Evolutionary conservation across 2,113 vertebrate genomes (phyloP).

Genomic region (Motacilla alba): DNA sequence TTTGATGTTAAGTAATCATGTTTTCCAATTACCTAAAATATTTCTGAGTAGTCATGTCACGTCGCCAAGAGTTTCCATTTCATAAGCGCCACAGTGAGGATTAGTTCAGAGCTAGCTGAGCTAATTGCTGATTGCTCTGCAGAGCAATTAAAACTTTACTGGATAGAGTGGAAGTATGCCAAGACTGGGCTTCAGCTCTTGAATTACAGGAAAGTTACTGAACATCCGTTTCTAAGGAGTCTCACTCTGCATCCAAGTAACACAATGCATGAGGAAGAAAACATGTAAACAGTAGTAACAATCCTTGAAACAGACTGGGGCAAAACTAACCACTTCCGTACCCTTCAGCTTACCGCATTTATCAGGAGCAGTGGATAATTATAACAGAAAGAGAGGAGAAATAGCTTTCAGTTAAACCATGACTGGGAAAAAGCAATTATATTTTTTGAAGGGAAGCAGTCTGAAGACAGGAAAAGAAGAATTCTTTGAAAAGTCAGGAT

Average conservation of each 20-base stretch:
- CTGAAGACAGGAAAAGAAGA: not conserved
- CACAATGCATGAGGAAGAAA: not conserved
- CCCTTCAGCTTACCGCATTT: conserved; percentile 76
- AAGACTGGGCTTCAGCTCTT: not conserved
- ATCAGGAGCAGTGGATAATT: conserved; percentile 75
- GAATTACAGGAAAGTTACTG: not conserved
- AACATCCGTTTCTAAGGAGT: not conserved
- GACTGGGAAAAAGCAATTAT: not conserved
- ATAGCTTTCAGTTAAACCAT: not conserved
- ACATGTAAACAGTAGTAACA: not conserved
- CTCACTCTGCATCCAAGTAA: not conserved
- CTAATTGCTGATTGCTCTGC: not conserved
- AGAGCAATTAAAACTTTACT: not conserved
- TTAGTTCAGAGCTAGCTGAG: not conserved
- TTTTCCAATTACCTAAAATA: not conserved
- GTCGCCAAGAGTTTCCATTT: not conserved
- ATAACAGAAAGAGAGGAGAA: not conserved
- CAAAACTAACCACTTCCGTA: conserved; percentile 73
- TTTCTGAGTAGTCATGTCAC: not conserved
- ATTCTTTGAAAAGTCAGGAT: not conserved
- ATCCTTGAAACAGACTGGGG: not conserved
- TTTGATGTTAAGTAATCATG: not conserved
- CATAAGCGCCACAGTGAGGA: not conserved
- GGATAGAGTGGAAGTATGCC: not conserved
- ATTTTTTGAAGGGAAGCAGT: not conserved